Base-by-base conservation (phyloP, 2,113 vertebrate genomes). In the Sinosuthora webbiana region DNA sequence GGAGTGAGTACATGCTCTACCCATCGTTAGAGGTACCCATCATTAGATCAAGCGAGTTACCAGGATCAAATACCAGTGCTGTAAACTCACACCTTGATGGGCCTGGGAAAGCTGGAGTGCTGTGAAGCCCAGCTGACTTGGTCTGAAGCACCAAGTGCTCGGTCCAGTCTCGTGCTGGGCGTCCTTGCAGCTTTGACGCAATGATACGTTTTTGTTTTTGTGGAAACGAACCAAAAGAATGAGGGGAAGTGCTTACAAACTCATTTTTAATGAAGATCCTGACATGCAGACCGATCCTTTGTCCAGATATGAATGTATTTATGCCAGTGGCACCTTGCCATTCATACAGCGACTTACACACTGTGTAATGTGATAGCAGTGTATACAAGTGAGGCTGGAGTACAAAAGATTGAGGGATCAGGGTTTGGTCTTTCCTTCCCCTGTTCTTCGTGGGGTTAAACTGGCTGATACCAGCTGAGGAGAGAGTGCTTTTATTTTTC, bases 341-440 rank as follows among this genome's bases (percentile, higher is more conserved):
- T 90, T 69, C 86, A 73, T 77, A 88, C 84, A 96, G 82, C 0
- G 0, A 52, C 71, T 55, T 87, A 69, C 94, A 73, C 63, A 18
- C 39, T 79, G 45, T 30, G 95, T 86, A 83, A 92, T 1, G 23
- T 33, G 90, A 96, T 52, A 83, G 92, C 35, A 31, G 85, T 27
- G 42, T 70, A 31, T 69, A 70, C 79, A 22, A 57, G 79, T 0
- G 24, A 70, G 80, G 49, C 76, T 50, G 88, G 73, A 96, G 52
- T 25, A 93, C 73, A 94, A 95, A 90, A 60, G 82, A 50, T 16
- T 13, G 9, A 57, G 68, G 78, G 44, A 93, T 45, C 69, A 82
- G 91, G 82, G 93, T 53, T 92, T 94, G 93, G 93, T 81, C 41
- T 68, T 93, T 96, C 94, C 95, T 92, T 73, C 88, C 69, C 85